Base-by-base conservation (phyloP, 2,888 invertebrate genomes). In the Allacma fusca region DNA sequence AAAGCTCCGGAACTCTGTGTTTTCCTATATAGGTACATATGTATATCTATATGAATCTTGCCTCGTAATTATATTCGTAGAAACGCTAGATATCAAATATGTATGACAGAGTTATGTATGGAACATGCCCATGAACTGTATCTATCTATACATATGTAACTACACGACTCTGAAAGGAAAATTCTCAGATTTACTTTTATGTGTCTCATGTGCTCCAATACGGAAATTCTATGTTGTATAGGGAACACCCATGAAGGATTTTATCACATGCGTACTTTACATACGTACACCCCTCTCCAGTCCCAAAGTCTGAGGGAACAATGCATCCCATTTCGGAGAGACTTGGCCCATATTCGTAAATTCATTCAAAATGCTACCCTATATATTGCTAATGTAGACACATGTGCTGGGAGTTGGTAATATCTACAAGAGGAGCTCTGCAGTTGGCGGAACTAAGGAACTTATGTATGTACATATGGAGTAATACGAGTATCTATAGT, bases 151-250 rank as follows among this genome's bases (percentile, higher is more conserved):
- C n/a, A 50, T n/a, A 19, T 50, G 50, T 50, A 24, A 62, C 24
- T 57, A 62, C 21, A 23, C 2, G 16, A 24, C 9, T 26, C 13
- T 26, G 62, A 62, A 26, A 62, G 16, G 23, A 23, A 62, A 62
- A 62, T 62, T 62, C 62, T 23, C 62, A 65, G 65, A 65, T 65
- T 65, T 65, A 65, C 65, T 26, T 65, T 65, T 26, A 65, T 65
- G 65, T 26, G 7, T 26, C 65, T 65, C 65, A 65, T 75, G 67
- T 68, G 44, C 68, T 69, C 50, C 28, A 59, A 72, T 34, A 50
- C 16, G 50, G n/a, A 19, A 50, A 19, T 5, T 9, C 50, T 16
- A 12, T 50, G 50, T 34, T 2, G 13, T 9, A 13, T 40, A 40
- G 13, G 5, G 50, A 50, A 50, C 7, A 50, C 2, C 50, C 16